Conservation (phyloP, 2,888 invertebrate species). For the Rhagonycha fulva region DNA sequence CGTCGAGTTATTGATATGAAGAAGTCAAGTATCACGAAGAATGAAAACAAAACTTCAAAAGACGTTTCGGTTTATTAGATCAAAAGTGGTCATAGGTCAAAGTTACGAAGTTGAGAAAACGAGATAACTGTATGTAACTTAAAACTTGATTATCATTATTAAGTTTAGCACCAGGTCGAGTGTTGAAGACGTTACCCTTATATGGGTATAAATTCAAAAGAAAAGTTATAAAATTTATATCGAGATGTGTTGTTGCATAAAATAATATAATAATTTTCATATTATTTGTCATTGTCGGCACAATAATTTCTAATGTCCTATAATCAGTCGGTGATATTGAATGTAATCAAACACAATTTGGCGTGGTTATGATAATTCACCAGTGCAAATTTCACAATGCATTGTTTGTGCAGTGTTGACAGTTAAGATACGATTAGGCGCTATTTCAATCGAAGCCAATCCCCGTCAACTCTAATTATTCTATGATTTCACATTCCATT, state of each 20-base stretch:
- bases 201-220: conserved; percentile 3
- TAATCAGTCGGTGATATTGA: conserved; percentile 1
- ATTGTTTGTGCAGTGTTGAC: conserved; percentile 31
- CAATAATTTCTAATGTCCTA: conserved; percentile 8
- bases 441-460: conserved; percentile 40
- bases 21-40: neutral
- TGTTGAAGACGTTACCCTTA: conserved; percentile 13
- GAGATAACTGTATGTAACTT: conserved; percentile 43
- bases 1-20: neutral
- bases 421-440: conserved; percentile 31
- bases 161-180: conserved; percentile 38
- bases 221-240: neutral
- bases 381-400: conserved; percentile 38
- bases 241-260: neutral
- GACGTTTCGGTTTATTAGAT: conserved; percentile 29
- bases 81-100: conserved; percentile 49
- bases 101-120: conserved; percentile 43
- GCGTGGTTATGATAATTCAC: conserved; percentile 39
- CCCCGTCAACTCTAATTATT: conserved; percentile 43
- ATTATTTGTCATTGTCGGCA: neutral
- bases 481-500: conserved; percentile 44
- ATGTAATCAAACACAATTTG: conserved; percentile 42
- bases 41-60: conserved; percentile 12
- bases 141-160: conserved; percentile 52
- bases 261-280: neutral